A percentile compares a stretch with the other conserved stretches of the same genome.
Evolutionary conservation across 2,888 invertebrate species (phyloP).

Genomic region (Agapostemon virescens): DNA sequence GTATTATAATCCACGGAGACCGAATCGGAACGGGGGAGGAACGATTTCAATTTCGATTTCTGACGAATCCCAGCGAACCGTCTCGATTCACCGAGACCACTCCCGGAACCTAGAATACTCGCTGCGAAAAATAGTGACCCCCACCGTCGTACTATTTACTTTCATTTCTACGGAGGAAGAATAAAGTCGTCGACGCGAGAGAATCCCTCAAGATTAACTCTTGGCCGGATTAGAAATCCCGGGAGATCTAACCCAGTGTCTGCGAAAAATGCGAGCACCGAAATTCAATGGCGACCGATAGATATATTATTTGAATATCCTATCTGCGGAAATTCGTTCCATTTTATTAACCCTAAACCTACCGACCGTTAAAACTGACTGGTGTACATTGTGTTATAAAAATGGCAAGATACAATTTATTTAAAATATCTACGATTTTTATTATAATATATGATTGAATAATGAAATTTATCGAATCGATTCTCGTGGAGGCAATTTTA

Average conservation of each 20-base stretch:
- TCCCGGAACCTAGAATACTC: neutral
- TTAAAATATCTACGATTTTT: too few relatives aligned
- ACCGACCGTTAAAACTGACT: too few relatives aligned
- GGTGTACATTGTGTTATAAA: too few relatives aligned
- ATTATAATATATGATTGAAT: too few relatives aligned
- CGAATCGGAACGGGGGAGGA: neutral
- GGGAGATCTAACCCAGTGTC: neutral
- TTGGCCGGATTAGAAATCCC: neutral
- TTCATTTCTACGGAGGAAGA: slow-evolving; percentile 1
- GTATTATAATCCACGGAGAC: slow-evolving; percentile 39
- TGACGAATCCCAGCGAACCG: slow-evolving; percentile 7
- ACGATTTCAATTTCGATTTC: slow-evolving; percentile 49
- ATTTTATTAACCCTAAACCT: neutral
- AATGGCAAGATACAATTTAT: too few relatives aligned
- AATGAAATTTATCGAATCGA: too few relatives aligned
- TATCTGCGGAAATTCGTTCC: neutral
- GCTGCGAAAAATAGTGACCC: neutral
- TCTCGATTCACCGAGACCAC: neutral
- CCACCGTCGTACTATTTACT: neutral
- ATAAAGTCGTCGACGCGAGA: neutral
- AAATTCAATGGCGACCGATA: neutral
- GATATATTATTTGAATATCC: neutral
- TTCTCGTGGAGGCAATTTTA: too few relatives aligned
- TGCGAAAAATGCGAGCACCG: neutral
- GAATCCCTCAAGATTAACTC: slow-evolving; percentile 5